Percentiles rank a stretch among this genome's conserved stretches.
These are phyloP conservation scores for Lineus longissimus DNA, from an alignment of 1,140 invertebrate species.

Conservation along the genomic window DNA sequence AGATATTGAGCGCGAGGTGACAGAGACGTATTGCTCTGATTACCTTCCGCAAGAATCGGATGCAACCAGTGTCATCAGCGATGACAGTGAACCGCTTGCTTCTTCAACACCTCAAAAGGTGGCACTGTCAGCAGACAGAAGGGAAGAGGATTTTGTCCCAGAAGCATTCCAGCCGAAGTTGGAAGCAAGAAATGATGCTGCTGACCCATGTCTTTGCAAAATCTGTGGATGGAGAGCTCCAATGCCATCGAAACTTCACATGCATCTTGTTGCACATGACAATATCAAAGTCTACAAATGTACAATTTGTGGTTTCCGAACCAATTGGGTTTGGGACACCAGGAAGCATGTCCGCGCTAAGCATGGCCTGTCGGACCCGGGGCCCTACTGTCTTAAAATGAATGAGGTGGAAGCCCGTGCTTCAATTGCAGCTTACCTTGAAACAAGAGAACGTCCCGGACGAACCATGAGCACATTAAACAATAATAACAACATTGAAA, in stretches of 20 bases:
- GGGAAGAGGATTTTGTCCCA: too few relatives aligned
- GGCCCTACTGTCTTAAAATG: constrained; percentile 34
- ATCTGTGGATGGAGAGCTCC: constrained; percentile 41
- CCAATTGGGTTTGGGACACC: constrained; percentile 53
- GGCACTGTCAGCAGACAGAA: constrained; percentile 8
- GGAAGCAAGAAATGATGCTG: constrained; percentile 2
- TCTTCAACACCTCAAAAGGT: constrained; percentile 7
- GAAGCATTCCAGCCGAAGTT: constrained; percentile 9
- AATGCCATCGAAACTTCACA: constrained; percentile 42
- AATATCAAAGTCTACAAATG: constrained; percentile 51
- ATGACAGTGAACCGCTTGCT: constrained; percentile 6
- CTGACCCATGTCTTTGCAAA: constrained; percentile 28
- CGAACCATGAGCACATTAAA: constrained; percentile 63
- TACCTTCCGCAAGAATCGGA: not conserved
- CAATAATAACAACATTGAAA: not conserved
- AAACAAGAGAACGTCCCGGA: constrained; percentile 65
- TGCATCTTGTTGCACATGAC: constrained; percentile 44
- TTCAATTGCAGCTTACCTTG: constrained; percentile 44
- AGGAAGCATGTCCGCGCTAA: constrained; percentile 49
- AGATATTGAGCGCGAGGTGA: too few relatives aligned
- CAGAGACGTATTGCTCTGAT: too few relatives aligned
- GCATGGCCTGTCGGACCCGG: constrained; percentile 19
- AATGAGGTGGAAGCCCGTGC: constrained; percentile 45
- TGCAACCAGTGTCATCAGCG: constrained; percentile 5
- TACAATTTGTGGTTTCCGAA: constrained; percentile 43